A percentile compares a stretch with the other conserved stretches of the same genome.
These are phyloP conservation scores for Baronia brevicornis DNA, from an alignment of 2,888 invertebrate genomes.

Conservation along the genomic window DNA sequence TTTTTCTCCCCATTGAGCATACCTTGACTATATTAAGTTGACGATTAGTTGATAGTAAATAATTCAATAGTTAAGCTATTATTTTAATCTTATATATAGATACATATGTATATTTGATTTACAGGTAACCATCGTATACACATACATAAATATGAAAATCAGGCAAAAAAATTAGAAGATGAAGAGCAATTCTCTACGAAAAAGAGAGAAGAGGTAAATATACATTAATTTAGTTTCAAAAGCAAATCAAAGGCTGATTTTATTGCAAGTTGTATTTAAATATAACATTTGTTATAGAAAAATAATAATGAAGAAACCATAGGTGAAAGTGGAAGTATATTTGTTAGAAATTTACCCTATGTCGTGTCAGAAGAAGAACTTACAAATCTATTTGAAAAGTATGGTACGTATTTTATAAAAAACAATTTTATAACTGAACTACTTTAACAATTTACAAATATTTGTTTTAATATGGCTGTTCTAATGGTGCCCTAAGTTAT, in stretches of 20 bases:
- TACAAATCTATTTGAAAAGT: slow-evolving; percentile 86
- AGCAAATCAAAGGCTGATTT: too few species aligned
- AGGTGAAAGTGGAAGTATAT: slow-evolving; percentile 93
- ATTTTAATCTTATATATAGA: too few species aligned
- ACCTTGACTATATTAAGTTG: too few species aligned
- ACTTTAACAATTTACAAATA: too few species aligned
- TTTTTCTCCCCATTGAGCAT: too few species aligned
- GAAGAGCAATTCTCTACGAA: slow-evolving; percentile 43
- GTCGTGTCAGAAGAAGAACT: slow-evolving; percentile 90
- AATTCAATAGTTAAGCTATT: too few species aligned
- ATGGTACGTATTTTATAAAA: slow-evolving; percentile 70
- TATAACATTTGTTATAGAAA: slow-evolving; percentile 32
- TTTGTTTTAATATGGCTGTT: too few species aligned
- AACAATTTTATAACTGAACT: not conserved
- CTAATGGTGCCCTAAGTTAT: too few species aligned
- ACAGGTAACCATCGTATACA: slow-evolving; percentile 63
- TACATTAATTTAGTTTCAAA: slow-evolving; percentile 5
- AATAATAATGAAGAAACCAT: slow-evolving; percentile 83
- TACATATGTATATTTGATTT: too few species aligned
- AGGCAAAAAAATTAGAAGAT: slow-evolving; percentile 50
- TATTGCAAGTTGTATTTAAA: not conserved
- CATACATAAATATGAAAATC: slow-evolving; percentile 61
- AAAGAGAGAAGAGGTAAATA: slow-evolving; percentile 50
- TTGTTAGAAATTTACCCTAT: slow-evolving; percentile 93
- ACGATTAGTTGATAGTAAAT: too few species aligned